Conservation (phyloP, 1,140 invertebrate species). For the Maniola jurtina region DNA sequence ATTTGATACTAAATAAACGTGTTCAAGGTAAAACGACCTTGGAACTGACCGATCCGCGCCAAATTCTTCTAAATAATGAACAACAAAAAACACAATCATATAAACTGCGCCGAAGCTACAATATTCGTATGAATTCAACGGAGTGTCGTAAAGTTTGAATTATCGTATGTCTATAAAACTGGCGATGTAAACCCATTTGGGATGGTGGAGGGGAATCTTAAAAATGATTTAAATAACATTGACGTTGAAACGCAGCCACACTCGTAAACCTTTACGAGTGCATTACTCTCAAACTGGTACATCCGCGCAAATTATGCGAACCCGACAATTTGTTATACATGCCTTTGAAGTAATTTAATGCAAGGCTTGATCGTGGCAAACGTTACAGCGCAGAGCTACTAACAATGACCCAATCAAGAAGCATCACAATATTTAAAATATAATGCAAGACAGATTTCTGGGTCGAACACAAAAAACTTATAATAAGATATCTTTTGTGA, state of each 20-base stretch:
- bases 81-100: conserved; percentile 30
- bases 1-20: conserved; percentile 17
- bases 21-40: conserved; percentile 19
- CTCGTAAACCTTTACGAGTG: conserved; percentile 74
- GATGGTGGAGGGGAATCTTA: conserved; percentile 36
- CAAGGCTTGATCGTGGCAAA: conserved; percentile 24
- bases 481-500: conserved; percentile 47
- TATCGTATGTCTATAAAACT: conserved; percentile 49
- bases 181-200: conserved; percentile 38
- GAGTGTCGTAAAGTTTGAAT: conserved; percentile 48
- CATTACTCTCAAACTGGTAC: conserved; percentile 68
- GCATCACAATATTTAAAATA: conserved; percentile 34
- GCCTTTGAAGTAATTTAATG: conserved; percentile 30
- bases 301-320: conserved; percentile 51
- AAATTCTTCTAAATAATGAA: conserved; percentile 28
- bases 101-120: conserved; percentile 15
- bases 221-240: conserved; percentile 70
- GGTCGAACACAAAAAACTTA: conserved; percentile 32
- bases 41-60: conserved; percentile 25
- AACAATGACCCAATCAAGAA: conserved; percentile 37
- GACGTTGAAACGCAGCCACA: conserved; percentile 51
- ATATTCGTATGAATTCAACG: conserved; percentile 32
- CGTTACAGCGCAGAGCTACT: conserved; percentile 6
- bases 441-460: conserved; percentile 29
- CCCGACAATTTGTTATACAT: conserved; percentile 33